Evolutionary conservation across 2,797 vertebrate species (phyloP).

Genomic region (Enoplosus armatus): DNA sequence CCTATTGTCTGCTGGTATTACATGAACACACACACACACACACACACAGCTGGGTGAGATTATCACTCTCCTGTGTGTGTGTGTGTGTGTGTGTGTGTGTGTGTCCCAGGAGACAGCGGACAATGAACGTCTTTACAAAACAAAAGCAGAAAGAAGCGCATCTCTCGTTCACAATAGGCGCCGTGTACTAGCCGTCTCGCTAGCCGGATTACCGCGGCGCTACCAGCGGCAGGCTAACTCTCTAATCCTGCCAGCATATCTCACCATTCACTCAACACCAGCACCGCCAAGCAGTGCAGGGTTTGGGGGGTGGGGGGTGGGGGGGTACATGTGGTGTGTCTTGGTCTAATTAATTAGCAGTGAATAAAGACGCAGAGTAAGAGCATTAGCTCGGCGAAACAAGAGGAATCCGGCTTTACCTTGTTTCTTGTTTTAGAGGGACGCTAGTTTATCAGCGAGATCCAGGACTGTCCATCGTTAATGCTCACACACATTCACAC

Average conservation of each 20-base stretch:
- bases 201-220: slow-evolving; percentile 62
- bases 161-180: slow-evolving; percentile 48
- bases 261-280: slow-evolving; percentile 29
- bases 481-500: slow-evolving; percentile 11
- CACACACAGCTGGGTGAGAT: slow-evolving; percentile 65
- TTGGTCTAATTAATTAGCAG: slow-evolving; percentile 80
- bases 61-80: slow-evolving; percentile 32
- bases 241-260: slow-evolving; percentile 73
- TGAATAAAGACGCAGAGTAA: slow-evolving; percentile 75
- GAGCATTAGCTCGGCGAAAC: slow-evolving; percentile 69
- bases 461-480: slow-evolving; percentile 78
- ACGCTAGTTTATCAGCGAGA: slow-evolving; percentile 79
- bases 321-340: background rate
- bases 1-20: slow-evolving; percentile 51
- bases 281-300: slow-evolving; percentile 1
- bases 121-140: slow-evolving; percentile 60
- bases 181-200: slow-evolving; percentile 45
- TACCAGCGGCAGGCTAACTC: slow-evolving; percentile 56
- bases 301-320: background rate
- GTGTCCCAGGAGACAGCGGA: slow-evolving; percentile 51
- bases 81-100: slow-evolving; percentile 39
- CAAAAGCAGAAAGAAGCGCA: slow-evolving; percentile 54
- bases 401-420: slow-evolving; percentile 51
- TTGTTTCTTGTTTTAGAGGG: slow-evolving; percentile 8
- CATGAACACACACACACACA: slow-evolving; percentile 46